A percentile compares a stretch with the other conserved stretches of the same genome.
Conservation (phyloP, 2,113 vertebrate species). For the Chaetura pelagica region DNA sequence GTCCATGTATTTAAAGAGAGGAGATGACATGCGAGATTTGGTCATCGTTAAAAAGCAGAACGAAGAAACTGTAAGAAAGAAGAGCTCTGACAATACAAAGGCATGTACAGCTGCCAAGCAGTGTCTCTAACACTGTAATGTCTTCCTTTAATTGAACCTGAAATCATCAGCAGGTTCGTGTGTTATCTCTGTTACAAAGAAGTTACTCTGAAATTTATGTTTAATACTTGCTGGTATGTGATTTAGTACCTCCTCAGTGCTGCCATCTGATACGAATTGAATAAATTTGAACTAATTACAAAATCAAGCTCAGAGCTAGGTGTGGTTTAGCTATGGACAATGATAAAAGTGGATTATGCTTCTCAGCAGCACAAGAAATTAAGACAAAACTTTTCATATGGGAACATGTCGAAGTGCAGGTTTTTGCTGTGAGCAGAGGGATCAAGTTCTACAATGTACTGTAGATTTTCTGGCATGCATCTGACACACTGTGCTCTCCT, state of each 20-base stretch:
- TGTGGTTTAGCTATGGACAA: not conserved
- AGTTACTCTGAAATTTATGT: not conserved
- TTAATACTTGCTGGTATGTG: not conserved
- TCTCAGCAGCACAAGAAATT: not conserved
- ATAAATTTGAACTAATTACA: not conserved
- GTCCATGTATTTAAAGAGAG: not conserved
- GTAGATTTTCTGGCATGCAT: not conserved
- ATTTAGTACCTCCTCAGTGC: not conserved
- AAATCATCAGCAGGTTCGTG: not conserved
- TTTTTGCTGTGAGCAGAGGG: not conserved
- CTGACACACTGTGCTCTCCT: not conserved
- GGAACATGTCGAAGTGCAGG: not conserved
- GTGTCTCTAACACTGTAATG: not conserved
- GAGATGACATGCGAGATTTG: not conserved
- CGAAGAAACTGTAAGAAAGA: not conserved
- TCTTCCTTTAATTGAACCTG: not conserved
- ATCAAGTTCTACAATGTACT: not conserved
- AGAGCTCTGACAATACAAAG: not conserved
- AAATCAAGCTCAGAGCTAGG: not conserved
- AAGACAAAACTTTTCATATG: not conserved
- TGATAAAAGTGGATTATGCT: not conserved
- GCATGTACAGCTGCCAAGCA: not conserved
- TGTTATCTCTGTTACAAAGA: not conserved
- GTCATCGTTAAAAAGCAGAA: not conserved
- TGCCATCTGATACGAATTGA: not conserved